These are phyloP conservation scores for Callimorpha dominula DNA, from an alignment of 2,888 invertebrate genomes.

Conservation along the genomic window DNA sequence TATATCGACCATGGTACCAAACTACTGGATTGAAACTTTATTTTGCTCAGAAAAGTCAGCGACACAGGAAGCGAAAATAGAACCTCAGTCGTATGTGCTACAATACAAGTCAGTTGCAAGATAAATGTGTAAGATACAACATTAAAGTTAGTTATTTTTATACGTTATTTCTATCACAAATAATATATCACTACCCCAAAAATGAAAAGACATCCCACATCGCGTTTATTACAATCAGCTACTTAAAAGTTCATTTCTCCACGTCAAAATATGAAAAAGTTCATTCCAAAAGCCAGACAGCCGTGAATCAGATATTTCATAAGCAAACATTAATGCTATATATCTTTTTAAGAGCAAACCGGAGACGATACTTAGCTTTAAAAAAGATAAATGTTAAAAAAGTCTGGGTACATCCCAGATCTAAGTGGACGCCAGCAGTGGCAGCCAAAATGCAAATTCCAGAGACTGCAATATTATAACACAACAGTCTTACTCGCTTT, in stretches of 20 bases:
- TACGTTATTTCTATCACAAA: too few species aligned
- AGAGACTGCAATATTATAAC: slow-evolving; percentile 56
- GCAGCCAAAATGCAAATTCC: slow-evolving; percentile 79
- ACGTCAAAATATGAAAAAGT: not conserved
- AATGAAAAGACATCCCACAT: not conserved
- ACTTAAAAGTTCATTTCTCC: not conserved
- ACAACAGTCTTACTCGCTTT: slow-evolving; percentile 51
- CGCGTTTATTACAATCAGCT: not conserved
- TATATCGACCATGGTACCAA: not conserved
- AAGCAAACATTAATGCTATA: slow-evolving; percentile 36
- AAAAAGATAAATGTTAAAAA: slow-evolving; percentile 48
- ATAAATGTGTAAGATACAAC: too few species aligned
- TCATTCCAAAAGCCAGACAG: slow-evolving; percentile 15
- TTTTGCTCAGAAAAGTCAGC: not conserved
- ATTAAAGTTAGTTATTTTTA: too few species aligned
- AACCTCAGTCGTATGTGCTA: not conserved
- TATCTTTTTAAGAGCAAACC: slow-evolving; percentile 38
- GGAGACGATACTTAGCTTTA: slow-evolving; percentile 48
- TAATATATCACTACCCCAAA: too few species aligned
- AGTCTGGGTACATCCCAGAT: slow-evolving; percentile 55
- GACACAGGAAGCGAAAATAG: not conserved
- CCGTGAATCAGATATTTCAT: slow-evolving; percentile 9
- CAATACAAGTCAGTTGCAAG: too few species aligned
- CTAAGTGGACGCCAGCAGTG: slow-evolving; percentile 62
- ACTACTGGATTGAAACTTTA: not conserved